These are phyloP conservation scores for Lepus americanus DNA, from an alignment of 2,113 vertebrate species.

Conservation along the genomic window DNA sequence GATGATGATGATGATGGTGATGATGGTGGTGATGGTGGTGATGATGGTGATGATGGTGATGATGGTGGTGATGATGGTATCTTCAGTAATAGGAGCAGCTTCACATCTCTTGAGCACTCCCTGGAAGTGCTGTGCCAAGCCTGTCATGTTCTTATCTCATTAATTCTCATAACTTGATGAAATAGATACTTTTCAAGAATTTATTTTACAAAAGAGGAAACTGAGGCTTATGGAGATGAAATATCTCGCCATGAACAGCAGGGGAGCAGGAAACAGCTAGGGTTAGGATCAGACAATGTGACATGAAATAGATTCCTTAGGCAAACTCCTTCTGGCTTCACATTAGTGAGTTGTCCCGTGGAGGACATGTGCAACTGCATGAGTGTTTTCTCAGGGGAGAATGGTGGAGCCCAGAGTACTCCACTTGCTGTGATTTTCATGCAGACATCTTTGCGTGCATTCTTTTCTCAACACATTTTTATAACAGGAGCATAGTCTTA, in stretches of 20 bases:
- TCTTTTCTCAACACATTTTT: neutral
- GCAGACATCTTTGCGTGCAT: neutral
- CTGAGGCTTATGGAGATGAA: neutral
- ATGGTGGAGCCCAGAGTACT: neutral
- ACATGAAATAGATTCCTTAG: neutral
- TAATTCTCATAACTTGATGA: neutral
- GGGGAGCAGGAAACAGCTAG: neutral
- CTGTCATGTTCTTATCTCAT: neutral
- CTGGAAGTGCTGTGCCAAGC: neutral
- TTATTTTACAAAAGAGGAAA: neutral
- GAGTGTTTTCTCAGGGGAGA: neutral
- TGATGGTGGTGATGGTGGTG: too few species aligned
- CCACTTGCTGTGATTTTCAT: neutral
- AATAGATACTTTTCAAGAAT: neutral
- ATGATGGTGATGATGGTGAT: neutral
- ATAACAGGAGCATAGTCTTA: neutral
- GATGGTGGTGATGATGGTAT: neutral
- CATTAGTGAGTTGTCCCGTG: rapidly evolving
- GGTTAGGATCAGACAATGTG: neutral
- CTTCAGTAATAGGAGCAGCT: neutral
- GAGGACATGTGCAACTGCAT: neutral
- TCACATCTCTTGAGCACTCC: neutral
- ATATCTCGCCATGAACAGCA: neutral
- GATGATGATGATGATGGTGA: neutral
- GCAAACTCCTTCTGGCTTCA: neutral